Percentiles rank a stretch among this genome's conserved stretches.
Conservation (phyloP, 2,888 invertebrate genomes). For the Stenurella melanura region DNA sequence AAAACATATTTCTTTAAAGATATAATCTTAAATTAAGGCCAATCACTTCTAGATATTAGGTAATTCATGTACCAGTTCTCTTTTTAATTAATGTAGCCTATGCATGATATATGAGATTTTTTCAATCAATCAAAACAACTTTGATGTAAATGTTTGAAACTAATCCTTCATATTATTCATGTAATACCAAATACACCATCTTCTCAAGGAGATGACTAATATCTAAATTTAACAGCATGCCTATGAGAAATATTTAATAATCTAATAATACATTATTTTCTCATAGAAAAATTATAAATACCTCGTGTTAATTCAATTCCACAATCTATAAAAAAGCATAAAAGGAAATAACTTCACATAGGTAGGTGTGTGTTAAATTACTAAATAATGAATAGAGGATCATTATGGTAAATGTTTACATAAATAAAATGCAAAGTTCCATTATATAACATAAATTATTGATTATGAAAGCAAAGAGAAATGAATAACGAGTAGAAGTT, state of each 20-base stretch:
- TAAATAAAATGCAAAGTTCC: no score
- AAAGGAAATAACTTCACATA: not conserved
- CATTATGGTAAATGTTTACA: not conserved
- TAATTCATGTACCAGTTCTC: not conserved
- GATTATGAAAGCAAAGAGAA: no score
- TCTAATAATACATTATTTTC: not conserved
- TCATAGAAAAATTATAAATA: not conserved
- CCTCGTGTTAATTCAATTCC: not conserved
- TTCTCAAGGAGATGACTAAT: not conserved
- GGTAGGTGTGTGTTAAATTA: constrained; percentile 4
- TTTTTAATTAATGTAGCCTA: not conserved
- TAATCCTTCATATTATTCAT: not conserved
- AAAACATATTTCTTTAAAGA: no score
- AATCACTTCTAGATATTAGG: no score
- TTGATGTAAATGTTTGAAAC: not conserved
- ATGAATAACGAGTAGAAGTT: no score
- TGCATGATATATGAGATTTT: not conserved
- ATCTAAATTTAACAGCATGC: not conserved
- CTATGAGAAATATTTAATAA: not conserved
- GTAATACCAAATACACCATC: not conserved
- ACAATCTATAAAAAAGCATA: not conserved
- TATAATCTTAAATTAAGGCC: no score
- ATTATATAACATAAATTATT: no score
- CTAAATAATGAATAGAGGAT: not conserved
- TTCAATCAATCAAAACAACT: not conserved